A percentile compares a stretch with the other conserved stretches of the same genome.
These are phyloP conservation scores for Alethe diademata DNA, from an alignment of 2,113 vertebrate genomes.

Conservation along the genomic window DNA sequence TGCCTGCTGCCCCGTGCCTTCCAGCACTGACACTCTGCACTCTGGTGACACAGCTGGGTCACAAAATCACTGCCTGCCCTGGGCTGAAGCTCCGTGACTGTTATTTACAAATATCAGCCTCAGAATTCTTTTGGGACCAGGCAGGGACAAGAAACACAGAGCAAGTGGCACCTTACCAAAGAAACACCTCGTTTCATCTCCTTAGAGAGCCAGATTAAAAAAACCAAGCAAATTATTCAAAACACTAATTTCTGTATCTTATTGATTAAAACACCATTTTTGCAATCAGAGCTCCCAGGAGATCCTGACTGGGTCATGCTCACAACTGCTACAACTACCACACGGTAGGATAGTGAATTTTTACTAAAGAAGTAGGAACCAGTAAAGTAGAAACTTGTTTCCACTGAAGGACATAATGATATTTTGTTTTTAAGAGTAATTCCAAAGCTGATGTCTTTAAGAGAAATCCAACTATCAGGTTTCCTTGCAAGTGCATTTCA, in stretches of 20 bases:
- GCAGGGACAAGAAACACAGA: background rate
- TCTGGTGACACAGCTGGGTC: background rate
- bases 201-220: background rate
- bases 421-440: background rate
- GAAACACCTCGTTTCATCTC: background rate
- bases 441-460: background rate
- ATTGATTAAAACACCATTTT: background rate
- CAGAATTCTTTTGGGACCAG: background rate
- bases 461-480: background rate
- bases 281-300: background rate
- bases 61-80: background rate
- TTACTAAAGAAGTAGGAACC: background rate
- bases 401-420: background rate
- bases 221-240: background rate
- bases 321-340: background rate
- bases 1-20: background rate
- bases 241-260: background rate
- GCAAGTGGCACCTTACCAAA: background rate
- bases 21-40: background rate
- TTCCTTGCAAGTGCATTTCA: background rate
- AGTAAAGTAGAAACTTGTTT: background rate
- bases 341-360: background rate
- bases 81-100: background rate
- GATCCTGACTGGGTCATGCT: background rate
- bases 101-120: fast-evolving